Conservation (phyloP, 2,888 invertebrate species). For the Synergus gifuensis region DNA sequence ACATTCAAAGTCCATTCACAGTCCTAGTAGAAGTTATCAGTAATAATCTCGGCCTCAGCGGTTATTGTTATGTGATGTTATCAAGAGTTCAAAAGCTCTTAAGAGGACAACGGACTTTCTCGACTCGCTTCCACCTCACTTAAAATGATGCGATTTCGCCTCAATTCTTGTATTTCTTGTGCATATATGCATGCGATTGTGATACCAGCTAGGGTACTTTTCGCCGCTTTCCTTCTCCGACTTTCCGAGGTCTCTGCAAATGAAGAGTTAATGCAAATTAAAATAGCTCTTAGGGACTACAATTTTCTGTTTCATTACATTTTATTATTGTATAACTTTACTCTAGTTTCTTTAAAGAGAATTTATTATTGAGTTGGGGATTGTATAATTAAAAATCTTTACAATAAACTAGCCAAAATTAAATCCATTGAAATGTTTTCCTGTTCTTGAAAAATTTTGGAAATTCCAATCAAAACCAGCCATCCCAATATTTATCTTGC, state of each 20-base stretch:
- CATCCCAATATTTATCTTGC: no score
- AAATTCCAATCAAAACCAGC: no score
- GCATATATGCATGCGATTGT: background rate
- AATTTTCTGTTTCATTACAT: no score
- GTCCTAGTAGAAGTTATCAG: conserved; percentile 21
- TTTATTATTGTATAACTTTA: no score
- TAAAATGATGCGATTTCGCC: background rate
- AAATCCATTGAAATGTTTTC: no score
- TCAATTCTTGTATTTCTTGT: background rate
- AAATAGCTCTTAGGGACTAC: no score
- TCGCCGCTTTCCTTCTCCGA: background rate
- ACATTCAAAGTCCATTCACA: conserved; percentile 27
- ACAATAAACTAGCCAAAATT: no score
- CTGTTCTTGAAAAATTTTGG: no score
- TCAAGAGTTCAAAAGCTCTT: conserved; percentile 20
- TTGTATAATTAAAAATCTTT: no score
- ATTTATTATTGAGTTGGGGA: no score
- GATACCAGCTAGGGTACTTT: background rate
- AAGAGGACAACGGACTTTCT: conserved; percentile 27
- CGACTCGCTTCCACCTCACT: background rate
- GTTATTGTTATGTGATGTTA: conserved; percentile 32
- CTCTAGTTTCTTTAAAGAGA: no score
- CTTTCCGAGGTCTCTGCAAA: background rate
- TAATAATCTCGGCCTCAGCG: conserved; percentile 21
- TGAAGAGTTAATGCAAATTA: background rate